phyloP scores from a whole-genome alignment of 2,797 vertebrate species.

The Darevskia mixta region DNA sequence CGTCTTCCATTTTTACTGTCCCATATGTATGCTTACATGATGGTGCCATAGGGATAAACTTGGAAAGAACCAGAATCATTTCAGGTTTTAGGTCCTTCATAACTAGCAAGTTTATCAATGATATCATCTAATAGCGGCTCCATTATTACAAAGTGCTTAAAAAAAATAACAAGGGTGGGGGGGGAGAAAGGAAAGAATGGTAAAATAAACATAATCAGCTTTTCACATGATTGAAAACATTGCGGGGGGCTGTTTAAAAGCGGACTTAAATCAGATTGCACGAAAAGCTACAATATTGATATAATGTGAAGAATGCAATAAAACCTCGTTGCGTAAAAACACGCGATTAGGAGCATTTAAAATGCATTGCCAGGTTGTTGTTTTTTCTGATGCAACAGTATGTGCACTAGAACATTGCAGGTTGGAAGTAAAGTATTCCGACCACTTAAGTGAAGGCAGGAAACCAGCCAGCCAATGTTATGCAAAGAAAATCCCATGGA shows the following conservation, averaged over 20 bases:
- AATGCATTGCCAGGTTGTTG: conserved; percentile 31
- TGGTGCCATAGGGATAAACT: conserved; percentile 96
- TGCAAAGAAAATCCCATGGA: neutral
- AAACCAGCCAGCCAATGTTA: neutral
- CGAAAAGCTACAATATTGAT: conserved; percentile 42
- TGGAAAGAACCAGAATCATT: conserved; percentile 88
- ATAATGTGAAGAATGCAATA: conserved; percentile 43
- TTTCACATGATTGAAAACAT: conserved; percentile 37
- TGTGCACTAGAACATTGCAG: conserved; percentile 46
- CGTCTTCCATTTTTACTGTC: conserved; percentile 99
- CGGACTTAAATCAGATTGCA: conserved; percentile 65
- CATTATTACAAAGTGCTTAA: conserved; percentile 62
- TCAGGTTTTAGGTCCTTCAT: conserved; percentile 77
- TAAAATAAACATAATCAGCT: conserved; percentile 44
- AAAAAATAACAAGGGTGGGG: conserved; percentile 21
- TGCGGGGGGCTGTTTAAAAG: conserved; percentile 55
- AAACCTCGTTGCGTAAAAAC: conserved; percentile 40
- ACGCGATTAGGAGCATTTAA: conserved; percentile 19
- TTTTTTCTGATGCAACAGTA: conserved; percentile 25
- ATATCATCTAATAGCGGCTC: conserved; percentile 72
- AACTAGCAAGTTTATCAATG: conserved; percentile 74
- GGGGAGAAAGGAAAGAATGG: neutral
- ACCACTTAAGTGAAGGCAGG: conserved; percentile 1
- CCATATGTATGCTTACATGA: conserved; percentile 99
- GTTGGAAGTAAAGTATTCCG: conserved; percentile 21